A percentile compares a stretch with the other conserved stretches of the same genome.
Evolutionary conservation across 2,113 vertebrate species (phyloP).

Genomic region (Etheostoma cragini): DNA sequence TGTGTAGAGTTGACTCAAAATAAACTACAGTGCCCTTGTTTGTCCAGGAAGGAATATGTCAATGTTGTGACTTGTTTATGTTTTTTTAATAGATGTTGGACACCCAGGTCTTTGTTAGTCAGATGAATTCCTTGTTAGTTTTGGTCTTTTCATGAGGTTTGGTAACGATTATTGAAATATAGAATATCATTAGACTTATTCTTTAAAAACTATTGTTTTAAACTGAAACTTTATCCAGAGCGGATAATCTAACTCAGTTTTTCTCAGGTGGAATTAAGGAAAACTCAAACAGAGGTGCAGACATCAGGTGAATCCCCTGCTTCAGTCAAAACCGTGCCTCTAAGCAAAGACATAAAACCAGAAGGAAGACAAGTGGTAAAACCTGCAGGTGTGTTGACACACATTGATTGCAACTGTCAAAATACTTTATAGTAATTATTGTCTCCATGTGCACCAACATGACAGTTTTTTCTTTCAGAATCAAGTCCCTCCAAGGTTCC

Average conservation of each 20-base stretch:
- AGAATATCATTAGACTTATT: neutral
- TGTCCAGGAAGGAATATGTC: neutral
- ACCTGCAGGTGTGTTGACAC: conserved; percentile 50
- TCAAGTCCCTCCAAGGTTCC: conserved; percentile 60
- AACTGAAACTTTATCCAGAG: neutral
- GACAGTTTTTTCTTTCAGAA: conserved; percentile 57
- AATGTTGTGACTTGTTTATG: neutral
- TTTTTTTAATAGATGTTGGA: neutral
- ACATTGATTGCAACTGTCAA: neutral
- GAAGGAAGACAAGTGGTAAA: conserved; percentile 52
- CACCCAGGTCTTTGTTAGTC: neutral
- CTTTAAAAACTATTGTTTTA: neutral
- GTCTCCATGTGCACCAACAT: neutral
- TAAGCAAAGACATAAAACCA: conserved; percentile 42
- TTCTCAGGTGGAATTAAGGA: conserved; percentile 67
- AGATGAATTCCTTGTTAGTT: neutral
- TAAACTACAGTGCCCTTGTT: neutral
- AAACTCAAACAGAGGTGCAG: conserved; percentile 46
- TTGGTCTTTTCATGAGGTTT: neutral
- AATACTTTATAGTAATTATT: neutral
- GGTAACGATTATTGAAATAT: neutral
- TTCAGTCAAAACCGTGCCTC: neutral
- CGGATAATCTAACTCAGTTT: conserved; percentile 21
- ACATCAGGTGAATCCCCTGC: conserved; percentile 44
- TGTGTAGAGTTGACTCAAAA: neutral